Evolutionary conservation across 2,797 vertebrate genomes (phyloP), one percentile per base, ranked within the genome.

Genomic region (Zonotrichia albicollis): DNA sequence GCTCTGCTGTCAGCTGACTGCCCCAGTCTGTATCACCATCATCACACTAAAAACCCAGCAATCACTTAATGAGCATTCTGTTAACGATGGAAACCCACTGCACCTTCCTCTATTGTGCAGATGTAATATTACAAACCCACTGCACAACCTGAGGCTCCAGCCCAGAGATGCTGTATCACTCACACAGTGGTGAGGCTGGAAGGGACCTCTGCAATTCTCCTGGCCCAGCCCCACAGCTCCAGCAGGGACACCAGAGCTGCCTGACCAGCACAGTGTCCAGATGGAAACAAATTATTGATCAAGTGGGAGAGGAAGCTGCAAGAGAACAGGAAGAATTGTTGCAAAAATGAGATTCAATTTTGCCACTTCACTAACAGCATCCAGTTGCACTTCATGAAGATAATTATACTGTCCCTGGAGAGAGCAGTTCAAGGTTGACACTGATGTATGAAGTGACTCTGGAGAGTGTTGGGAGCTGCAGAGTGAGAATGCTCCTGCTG

Each of bases 401-500:
- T 87, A 93, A 94, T 55, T 61, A 87, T 16, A 4, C 29, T 65
- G 23, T 42, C 65, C 85, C 87, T 71, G 76, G 73, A 78, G 90
- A 90, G 85, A 93, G 17, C 3, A 3, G 68, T 74, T 85, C 88
- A 89, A 90, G 94, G 88, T 34, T 95, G 85, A 90, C 77, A 90
- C 53, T 71, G 83, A 94, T 85, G 53, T 23, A 88, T 84, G 54
- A 68, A 86, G 70, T 53, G 81, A 45, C 53, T 86, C 82, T n/a
- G 60, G 70, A 89, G 68, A 38, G 45, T 40, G 70, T 51, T 81
- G 66, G 75, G 72, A 92, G 74, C 86, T 85, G 84, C 46, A 84
- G 74, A 86, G 64, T 73, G 75, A 7, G 0, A 76, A 92, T 75
- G 43, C 70, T 93, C 72, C 93, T 93, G 90, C 87, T 95, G 88